Conservation (phyloP, 2,888 invertebrate species). For the Micropterix aruncella region DNA sequence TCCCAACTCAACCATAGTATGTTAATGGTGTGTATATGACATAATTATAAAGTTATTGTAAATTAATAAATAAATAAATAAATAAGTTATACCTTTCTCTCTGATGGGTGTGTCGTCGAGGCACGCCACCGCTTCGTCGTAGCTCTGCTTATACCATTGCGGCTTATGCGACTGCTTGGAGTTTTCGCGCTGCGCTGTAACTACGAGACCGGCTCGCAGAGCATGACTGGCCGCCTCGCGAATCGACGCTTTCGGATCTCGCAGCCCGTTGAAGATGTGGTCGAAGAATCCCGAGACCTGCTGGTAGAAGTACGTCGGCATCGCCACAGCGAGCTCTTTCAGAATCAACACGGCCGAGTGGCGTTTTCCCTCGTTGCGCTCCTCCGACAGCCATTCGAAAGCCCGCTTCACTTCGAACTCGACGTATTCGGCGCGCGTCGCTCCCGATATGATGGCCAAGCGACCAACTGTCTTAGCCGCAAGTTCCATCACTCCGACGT, state of each 20-base stretch:
- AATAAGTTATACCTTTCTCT: no score
- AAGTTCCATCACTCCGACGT: slow-evolving; percentile 89
- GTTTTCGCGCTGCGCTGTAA: slow-evolving; percentile 92
- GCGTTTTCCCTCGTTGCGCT: slow-evolving; percentile 79
- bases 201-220: slow-evolving; percentile 84
- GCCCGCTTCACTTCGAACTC: slow-evolving; percentile 94
- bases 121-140: slow-evolving; percentile 73
- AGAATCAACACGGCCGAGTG: slow-evolving; percentile 87
- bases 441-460: slow-evolving; percentile 80
- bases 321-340: slow-evolving; percentile 85
- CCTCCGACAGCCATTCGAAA: slow-evolving; percentile 88
- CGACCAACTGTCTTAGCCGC: slow-evolving; percentile 92
- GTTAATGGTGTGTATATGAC: no score
- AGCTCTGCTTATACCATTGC: slow-evolving; percentile 88
- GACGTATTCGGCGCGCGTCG: slow-evolving; percentile 93
- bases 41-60: no score
- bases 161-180: slow-evolving; percentile 82
- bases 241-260: slow-evolving; percentile 82
- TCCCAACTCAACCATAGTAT: no score
- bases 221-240: slow-evolving; percentile 90
- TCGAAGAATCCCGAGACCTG: slow-evolving; percentile 90
- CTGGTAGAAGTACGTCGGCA: slow-evolving; percentile 96
- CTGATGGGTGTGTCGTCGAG: slow-evolving; percentile 49
- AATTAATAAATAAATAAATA: no score
- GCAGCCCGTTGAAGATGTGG: slow-evolving; percentile 79